phyloP scores from a whole-genome alignment of 2,113 vertebrate genomes.

The Pollimyrus isidori region DNA sequence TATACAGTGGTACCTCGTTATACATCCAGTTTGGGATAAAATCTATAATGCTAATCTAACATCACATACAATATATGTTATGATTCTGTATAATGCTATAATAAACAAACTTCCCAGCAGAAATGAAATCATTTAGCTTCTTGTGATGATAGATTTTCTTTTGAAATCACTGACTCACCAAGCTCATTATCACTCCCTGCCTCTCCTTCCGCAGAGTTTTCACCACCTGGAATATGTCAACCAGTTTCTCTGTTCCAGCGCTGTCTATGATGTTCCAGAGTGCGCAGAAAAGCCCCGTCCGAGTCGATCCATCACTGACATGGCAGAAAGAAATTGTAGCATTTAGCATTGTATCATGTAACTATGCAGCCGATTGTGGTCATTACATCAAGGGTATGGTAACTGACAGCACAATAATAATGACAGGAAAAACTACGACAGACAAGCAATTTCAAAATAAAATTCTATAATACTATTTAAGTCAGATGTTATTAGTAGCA shows the following conservation, averaged over 20 bases:
- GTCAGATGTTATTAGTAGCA: not conserved
- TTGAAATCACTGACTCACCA: constrained; percentile 61
- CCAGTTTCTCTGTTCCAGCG: constrained; percentile 49
- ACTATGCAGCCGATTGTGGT: not conserved
- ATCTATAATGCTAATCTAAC: not conserved
- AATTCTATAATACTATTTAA: not conserved
- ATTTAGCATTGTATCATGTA: not conserved
- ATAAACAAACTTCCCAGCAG: not conserved
- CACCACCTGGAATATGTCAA: no score
- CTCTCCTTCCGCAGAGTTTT: constrained; percentile 76
- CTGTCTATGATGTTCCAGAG: constrained; percentile 84
- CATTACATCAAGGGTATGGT: not conserved
- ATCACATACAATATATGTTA: not conserved
- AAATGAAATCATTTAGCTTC: not conserved
- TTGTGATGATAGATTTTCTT: not conserved
- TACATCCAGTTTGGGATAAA: no score
- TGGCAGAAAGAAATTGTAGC: not conserved
- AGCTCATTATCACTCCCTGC: constrained; percentile 61
- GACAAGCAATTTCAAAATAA: not conserved
- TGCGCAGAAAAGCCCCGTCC: constrained; percentile 79
- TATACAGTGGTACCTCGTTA: not conserved
- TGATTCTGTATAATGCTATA: not conserved
- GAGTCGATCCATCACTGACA: constrained; percentile 76
- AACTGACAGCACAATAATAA: not conserved
- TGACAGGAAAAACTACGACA: not conserved